A percentile compares a stretch with the other conserved stretches of the same genome.
phyloP scores from a whole-genome alignment of 2,888 invertebrate species.

The Philhelius pedissequus region DNA sequence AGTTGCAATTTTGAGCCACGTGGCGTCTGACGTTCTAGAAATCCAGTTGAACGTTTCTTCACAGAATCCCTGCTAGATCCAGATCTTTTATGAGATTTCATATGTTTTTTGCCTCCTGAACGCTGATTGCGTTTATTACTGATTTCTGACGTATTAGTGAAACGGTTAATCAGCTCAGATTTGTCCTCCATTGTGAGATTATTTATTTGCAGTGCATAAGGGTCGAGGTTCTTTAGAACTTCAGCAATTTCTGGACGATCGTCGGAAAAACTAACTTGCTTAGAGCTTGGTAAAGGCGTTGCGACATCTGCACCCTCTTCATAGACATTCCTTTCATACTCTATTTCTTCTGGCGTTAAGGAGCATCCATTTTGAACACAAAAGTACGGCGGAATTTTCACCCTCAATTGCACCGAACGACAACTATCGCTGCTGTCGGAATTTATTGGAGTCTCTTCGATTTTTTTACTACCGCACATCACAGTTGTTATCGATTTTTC shows the following conservation, averaged over 20 bases:
- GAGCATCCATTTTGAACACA: conserved; percentile 9
- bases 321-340: conserved; percentile 74
- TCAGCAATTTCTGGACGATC: conserved; percentile 75
- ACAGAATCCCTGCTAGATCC: conserved; percentile 2
- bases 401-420: conserved; percentile 52
- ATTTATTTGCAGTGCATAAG: conserved; percentile 74
- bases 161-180: conserved; percentile 69
- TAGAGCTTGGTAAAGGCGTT: conserved; percentile 73
- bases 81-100: conserved; percentile 27
- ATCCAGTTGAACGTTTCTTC: conserved; percentile 38
- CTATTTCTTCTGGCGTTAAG: conserved; percentile 75
- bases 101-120: conserved; percentile 19
- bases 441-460: conserved; percentile 38
- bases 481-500: conserved; percentile 35
- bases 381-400: conserved; percentile 42
- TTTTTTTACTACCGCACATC: conserved; percentile 32
- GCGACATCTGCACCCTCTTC: conserved; percentile 79
- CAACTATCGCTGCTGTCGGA: conserved; percentile 44
- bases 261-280: conserved; percentile 69
- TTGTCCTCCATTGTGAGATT: conserved; percentile 72
- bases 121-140: conserved; percentile 29
- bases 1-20: conserved; percentile 74
- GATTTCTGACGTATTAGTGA: conserved; percentile 27
- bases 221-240: conserved; percentile 75
- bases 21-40: conserved; percentile 75